A percentile compares a stretch with the other conserved stretches of the same genome.
Conservation (phyloP, 2,888 invertebrate species). For the Clitarchus hookeri region DNA sequence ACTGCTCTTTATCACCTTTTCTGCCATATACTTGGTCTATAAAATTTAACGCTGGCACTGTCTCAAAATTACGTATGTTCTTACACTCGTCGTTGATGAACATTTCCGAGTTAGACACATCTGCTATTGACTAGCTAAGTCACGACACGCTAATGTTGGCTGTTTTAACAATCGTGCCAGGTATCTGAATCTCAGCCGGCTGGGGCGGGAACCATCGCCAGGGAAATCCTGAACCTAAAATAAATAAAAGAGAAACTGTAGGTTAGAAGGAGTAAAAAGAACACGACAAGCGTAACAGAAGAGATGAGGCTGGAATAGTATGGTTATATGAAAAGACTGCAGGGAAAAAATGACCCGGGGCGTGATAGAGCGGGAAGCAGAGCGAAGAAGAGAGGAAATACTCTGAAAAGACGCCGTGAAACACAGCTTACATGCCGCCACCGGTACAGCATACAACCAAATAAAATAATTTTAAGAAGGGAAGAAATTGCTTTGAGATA, state of each 20-base stretch:
- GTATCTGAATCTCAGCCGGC: no score
- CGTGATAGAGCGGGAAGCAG: neutral
- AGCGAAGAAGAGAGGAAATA: neutral
- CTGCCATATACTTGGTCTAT: no score
- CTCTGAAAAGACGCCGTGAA: neutral
- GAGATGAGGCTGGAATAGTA: neutral
- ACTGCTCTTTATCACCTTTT: no score
- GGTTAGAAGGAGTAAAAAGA: neutral
- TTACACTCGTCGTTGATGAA: no score
- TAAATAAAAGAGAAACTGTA: neutral
- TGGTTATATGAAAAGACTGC: neutral
- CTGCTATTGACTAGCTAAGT: no score
- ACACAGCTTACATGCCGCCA: neutral
- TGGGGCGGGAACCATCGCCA: no score
- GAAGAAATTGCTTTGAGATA: neutral
- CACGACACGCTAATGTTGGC: no score
- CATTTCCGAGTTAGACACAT: no score
- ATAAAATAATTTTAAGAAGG: neutral
- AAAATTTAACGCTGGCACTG: no score
- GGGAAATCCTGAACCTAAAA: no score
- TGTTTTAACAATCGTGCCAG: no score
- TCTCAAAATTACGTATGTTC: no score
- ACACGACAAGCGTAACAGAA: neutral
- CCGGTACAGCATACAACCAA: neutral
- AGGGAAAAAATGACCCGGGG: neutral